Conservation (phyloP, 1,140 invertebrate genomes). For the Calosoma granatense region DNA sequence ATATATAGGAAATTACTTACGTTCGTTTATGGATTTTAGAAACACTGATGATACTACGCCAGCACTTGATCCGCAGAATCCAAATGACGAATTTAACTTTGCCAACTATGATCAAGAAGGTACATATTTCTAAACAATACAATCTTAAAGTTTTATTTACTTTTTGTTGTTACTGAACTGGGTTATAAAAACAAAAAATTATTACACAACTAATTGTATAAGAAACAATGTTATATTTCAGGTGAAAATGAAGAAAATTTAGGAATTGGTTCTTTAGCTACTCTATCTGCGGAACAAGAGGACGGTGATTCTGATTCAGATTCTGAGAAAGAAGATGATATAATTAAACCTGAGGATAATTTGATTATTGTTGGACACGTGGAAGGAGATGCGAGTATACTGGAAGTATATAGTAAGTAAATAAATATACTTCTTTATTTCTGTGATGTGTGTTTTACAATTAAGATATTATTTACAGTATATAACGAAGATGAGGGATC, state of each 20-base stretch:
- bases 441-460: too few relatives aligned
- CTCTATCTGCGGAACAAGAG: slow-evolving; percentile 40
- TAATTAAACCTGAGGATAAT: slow-evolving; percentile 84
- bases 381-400: slow-evolving; percentile 67
- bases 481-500: slow-evolving; percentile 82
- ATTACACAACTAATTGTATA: too few relatives aligned
- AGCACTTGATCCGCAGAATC: too few relatives aligned
- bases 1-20: too few relatives aligned
- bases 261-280: slow-evolving; percentile 40
- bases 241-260: slow-evolving; percentile 28
- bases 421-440: slow-evolving; percentile 13
- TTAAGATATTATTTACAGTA: slow-evolving; percentile 47
- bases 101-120: slow-evolving; percentile 63
- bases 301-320: slow-evolving; percentile 58
- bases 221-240: too few relatives aligned
- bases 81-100: slow-evolving; percentile 61
- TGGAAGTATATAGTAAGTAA: slow-evolving; percentile 77
- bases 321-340: slow-evolving; percentile 84
- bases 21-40: too few relatives aligned
- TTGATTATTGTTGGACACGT: slow-evolving; percentile 81
- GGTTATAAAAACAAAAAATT: too few relatives aligned
- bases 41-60: too few relatives aligned
- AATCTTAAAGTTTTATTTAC: slow-evolving; percentile 10
- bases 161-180: slow-evolving; percentile 10
- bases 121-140: slow-evolving; percentile 21